phyloP scores from a whole-genome alignment of 2,888 invertebrate species.

The Melitaea athalia region DNA sequence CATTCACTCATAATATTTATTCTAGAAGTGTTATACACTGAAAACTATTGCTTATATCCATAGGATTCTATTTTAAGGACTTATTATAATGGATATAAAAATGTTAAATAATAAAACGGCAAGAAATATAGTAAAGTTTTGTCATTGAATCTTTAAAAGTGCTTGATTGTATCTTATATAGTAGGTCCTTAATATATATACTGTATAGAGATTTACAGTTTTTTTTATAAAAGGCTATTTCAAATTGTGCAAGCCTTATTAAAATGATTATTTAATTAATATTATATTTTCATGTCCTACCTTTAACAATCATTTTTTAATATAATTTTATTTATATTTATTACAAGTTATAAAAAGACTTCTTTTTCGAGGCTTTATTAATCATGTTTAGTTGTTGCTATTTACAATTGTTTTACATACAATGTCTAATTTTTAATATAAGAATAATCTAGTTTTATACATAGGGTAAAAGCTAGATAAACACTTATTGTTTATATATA shows the following conservation, averaged over 20 bases:
- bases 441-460: conserved; percentile 38
- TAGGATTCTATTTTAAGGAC: conserved; percentile 38
- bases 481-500: conserved; percentile 23
- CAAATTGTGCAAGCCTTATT: conserved; percentile 14
- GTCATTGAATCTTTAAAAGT: conserved; percentile 7
- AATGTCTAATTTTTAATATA: conserved; percentile 61
- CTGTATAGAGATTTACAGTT: conserved; percentile 15
- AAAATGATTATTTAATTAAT: conserved; percentile 25
- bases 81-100: conserved; percentile 18
- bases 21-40: conserved; percentile 71
- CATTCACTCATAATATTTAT: conserved; percentile 61
- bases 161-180: conserved; percentile 16
- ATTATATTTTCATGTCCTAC: conserved; percentile 34
- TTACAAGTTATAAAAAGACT: conserved; percentile 58
- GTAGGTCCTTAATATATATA: conserved; percentile 14
- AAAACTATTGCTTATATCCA: conserved; percentile 59
- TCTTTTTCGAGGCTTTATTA: conserved; percentile 69
- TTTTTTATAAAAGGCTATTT: conserved; percentile 16
- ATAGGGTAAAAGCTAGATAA: conserved; percentile 28
- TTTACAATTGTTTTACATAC: conserved; percentile 76
- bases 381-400: conserved; percentile 70
- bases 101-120: conserved; percentile 9
- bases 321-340: conserved; percentile 65
- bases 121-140: conserved; percentile 9
- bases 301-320: conserved; percentile 38